phyloP scores from a whole-genome alignment of 2,113 vertebrate genomes.

The human region DNA sequence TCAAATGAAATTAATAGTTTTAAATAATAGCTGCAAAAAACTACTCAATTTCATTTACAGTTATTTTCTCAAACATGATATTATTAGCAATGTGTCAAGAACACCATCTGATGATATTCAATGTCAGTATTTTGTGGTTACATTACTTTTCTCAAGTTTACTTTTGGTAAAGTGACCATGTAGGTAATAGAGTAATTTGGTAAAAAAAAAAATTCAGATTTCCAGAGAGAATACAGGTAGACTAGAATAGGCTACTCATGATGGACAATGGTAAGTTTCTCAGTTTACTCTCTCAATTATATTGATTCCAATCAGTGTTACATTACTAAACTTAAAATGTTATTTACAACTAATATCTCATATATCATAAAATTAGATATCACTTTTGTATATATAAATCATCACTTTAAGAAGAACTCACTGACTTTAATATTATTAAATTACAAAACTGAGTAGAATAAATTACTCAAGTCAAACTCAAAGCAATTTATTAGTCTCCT shows the following conservation, averaged over 20 bases:
- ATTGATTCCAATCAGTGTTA: background rate
- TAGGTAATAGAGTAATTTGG: background rate
- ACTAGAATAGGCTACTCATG: background rate
- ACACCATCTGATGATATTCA: background rate
- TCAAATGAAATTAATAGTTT: background rate
- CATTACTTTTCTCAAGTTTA: background rate
- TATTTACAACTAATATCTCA: background rate
- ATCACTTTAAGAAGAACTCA: background rate
- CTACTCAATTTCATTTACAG: conserved; percentile 10
- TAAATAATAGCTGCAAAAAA: background rate
- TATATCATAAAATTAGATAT: background rate
- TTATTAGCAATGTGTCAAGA: background rate
- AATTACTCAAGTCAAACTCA: conserved; percentile 18
- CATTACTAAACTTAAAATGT: background rate
- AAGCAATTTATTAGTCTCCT: background rate
- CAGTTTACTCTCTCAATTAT: background rate
- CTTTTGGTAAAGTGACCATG: background rate
- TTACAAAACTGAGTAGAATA: background rate
- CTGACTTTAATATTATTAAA: background rate
- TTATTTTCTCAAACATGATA: conserved; percentile 24
- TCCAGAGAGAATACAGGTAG: background rate
- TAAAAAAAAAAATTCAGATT: background rate
- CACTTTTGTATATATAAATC: background rate
- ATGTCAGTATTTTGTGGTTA: background rate
- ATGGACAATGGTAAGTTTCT: background rate